phyloP scores from a whole-genome alignment of 2,888 invertebrate genomes.

The Antheraea yamamai region DNA sequence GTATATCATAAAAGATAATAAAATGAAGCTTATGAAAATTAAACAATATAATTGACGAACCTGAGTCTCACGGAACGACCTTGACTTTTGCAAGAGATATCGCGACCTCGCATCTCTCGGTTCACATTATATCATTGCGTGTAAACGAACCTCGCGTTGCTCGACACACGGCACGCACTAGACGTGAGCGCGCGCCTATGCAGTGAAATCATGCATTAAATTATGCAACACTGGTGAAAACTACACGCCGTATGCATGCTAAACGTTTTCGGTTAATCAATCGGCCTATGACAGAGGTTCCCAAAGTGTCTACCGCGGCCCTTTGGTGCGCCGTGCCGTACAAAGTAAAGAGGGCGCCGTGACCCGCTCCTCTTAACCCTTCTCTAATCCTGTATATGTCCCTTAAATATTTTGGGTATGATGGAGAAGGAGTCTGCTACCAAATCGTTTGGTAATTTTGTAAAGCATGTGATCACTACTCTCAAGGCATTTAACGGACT shows the following conservation, averaged over 20 bases:
- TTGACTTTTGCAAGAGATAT: neutral
- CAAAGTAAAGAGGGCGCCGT: too few relatives aligned
- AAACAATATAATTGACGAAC: neutral
- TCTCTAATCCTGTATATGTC: too few relatives aligned
- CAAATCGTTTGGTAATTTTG: too few relatives aligned
- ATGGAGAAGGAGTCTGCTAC: too few relatives aligned
- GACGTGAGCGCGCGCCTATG: conserved; percentile 37
- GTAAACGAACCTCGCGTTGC: conserved; percentile 3
- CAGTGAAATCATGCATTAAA: conserved; percentile 54
- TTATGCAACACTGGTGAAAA: conserved; percentile 65
- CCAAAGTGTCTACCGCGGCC: too few relatives aligned
- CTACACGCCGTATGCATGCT: conserved; percentile 43
- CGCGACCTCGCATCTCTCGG: neutral
- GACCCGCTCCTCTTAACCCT: too few relatives aligned
- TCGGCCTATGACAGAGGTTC: conserved; percentile 20
- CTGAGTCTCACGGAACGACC: neutral
- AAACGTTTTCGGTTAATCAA: conserved; percentile 37
- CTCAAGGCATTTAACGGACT: too few relatives aligned
- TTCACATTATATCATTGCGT: conserved; percentile 2
- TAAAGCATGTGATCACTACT: too few relatives aligned
- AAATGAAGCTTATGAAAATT: neutral
- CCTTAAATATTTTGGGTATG: too few relatives aligned
- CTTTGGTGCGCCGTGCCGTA: too few relatives aligned
- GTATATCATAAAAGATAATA: neutral
- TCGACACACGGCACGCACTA: conserved; percentile 33